Base-by-base conservation (phyloP, 2,888 invertebrate species). In the Lasioglossum zephyrum region DNA sequence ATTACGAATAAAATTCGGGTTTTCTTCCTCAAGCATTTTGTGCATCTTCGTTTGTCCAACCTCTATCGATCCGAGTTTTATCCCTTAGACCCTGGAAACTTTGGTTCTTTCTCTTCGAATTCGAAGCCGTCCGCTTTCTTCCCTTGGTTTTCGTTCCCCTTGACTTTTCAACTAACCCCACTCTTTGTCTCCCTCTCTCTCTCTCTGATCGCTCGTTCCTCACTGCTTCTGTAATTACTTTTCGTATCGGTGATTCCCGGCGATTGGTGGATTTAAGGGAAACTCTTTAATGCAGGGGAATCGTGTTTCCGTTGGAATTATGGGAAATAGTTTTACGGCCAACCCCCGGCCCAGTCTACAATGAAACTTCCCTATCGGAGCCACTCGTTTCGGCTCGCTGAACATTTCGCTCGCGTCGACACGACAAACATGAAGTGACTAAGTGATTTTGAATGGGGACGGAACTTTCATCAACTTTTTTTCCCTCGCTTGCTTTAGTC, bases 21-120 rank as follows among this genome's bases (percentile, higher is more conserved):
- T 66, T 82, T 53, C 53, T 53, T 70, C 31, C 31, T 41, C 1
- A n/a, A 11, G 47, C 57, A 41, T 72, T 22, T 13, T 31, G 5
- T 63, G 66, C 47, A 49, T 26, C 41, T 31, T 70, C 78, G 69
- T 74, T 85, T 53, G 53, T 77, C 79, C 77, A 72, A 77, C 77
- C 81, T 74, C 41, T 70, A 86, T 82, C 77, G 81, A 78, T 86
- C 81, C 82, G 47, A 49, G 76, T 81, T 81, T 78, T 81, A 78
- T 78, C 73, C 73, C 60, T 47, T 31, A 26, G 41, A 79, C 70
- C 77, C 57, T 36, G 47, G 44, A 73, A 85, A 79, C 77, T 75
- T 60, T 66, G 18, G 31, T 70, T 44, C 66, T 66, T 77, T 47
- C 49, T 44, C 44, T 26, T 31, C 9, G 39, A 9, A 1, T 13